Percentiles rank a stretch among this genome's conserved stretches.
Evolutionary conservation across 2,797 vertebrate genomes (phyloP).

Genomic region (Eospalax fontanierii): DNA sequence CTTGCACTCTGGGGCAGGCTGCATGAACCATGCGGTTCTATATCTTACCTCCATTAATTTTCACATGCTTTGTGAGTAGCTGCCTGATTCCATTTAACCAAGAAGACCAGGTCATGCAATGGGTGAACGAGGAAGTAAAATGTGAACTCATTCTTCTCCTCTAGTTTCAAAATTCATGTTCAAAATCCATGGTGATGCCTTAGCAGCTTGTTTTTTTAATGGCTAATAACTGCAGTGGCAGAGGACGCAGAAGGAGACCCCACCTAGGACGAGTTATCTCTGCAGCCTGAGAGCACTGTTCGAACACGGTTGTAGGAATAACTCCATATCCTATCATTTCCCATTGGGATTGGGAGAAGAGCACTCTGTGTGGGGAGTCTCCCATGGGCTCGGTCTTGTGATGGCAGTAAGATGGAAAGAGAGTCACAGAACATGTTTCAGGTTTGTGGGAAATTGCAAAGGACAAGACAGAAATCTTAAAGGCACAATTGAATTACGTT

Average conservation of each 20-base stretch:
- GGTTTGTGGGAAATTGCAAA: constrained; percentile 80
- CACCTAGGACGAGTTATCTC: background rate
- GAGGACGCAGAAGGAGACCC: background rate
- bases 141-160: background rate
- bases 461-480: constrained; percentile 79
- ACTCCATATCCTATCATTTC: no score
- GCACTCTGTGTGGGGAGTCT: background rate
- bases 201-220: constrained; percentile 9
- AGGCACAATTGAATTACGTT: constrained; percentile 73
- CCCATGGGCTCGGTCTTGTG: background rate
- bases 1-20: background rate
- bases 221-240: background rate
- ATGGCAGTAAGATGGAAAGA: constrained; percentile 11
- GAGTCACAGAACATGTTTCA: constrained; percentile 61
- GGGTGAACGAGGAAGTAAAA: background rate
- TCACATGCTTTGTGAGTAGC: no score
- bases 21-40: rapidly evolving
- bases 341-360: background rate
- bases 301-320: background rate
- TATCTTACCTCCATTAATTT: background rate
- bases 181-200: background rate
- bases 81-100: background rate
- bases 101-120: background rate
- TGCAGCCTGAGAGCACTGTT: background rate
- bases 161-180: background rate